Percentiles rank a stretch among this genome's conserved stretches.
phyloP scores from a whole-genome alignment of 2,797 vertebrate species.

The Oophaga sylvatica region DNA sequence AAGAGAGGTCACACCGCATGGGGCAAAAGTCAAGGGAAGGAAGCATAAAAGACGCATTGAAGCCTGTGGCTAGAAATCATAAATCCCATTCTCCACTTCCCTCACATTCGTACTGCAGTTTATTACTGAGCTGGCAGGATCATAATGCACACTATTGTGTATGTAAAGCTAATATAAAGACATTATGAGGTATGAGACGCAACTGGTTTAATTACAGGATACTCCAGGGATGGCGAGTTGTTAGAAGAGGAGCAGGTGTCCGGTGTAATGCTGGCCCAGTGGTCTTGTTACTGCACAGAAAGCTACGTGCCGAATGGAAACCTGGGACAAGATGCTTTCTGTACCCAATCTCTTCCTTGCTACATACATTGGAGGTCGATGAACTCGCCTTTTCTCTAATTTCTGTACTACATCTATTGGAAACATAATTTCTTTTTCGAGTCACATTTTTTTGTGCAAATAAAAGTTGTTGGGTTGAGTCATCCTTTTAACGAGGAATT shows the following conservation, averaged over 20 bases:
- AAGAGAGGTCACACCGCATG: constrained; percentile 11
- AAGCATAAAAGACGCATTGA: constrained; percentile 14
- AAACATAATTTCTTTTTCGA: too few species aligned
- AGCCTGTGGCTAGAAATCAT: constrained; percentile 10
- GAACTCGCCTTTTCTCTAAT: too few species aligned
- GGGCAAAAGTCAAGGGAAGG: constrained; percentile 21
- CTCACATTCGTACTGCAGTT: neutral
- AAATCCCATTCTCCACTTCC: neutral
- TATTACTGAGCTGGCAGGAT: neutral
- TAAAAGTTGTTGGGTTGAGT: too few species aligned
- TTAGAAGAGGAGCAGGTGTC: neutral
- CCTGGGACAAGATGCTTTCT: neutral
- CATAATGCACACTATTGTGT: neutral
- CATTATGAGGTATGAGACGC: neutral
- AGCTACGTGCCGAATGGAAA: neutral
- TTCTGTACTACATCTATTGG: too few species aligned
- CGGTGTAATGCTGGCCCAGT: neutral
- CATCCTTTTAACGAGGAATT: too few species aligned
- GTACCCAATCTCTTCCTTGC: too few species aligned
- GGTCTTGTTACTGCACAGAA: neutral
- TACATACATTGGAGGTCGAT: too few species aligned
- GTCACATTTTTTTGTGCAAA: too few species aligned
- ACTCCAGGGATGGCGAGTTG: neutral
- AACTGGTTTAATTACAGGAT: neutral
- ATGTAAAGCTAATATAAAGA: neutral